These are phyloP conservation scores for Mastomys coucha DNA, from an alignment of 2,113 vertebrate species.

Conservation along the genomic window DNA sequence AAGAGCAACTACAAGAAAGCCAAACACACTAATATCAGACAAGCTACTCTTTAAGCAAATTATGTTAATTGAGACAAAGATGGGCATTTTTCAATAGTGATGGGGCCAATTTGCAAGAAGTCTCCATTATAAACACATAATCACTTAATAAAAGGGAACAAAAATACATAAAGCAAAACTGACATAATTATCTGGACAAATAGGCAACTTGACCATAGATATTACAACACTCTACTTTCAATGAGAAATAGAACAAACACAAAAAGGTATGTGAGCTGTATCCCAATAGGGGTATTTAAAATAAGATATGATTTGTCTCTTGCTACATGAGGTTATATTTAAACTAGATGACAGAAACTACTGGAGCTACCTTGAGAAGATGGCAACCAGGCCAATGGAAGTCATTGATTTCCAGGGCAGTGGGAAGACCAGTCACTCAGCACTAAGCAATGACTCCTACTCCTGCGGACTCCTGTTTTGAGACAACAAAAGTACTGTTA, in stretches of 20 bases:
- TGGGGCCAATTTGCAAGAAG: neutral
- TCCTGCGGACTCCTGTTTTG: neutral
- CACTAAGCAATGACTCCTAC: too few species aligned
- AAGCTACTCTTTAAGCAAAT: neutral
- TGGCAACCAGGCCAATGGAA: neutral
- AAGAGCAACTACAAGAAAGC: neutral
- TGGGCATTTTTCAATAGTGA: neutral
- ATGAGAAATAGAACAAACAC: neutral
- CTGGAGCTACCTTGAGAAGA: neutral
- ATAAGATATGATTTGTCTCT: neutral
- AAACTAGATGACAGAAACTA: neutral
- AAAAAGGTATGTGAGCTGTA: neutral
- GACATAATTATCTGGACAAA: neutral
- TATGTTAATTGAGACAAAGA: neutral
- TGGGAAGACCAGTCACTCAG: neutral
- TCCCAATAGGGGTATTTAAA: neutral
- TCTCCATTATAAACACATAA: neutral
- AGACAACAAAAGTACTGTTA: neutral
- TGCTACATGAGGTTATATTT: neutral
- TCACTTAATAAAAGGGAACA: neutral
- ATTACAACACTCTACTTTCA: neutral
- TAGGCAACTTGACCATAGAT: neutral
- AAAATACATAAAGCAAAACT: neutral
- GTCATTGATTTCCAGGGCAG: neutral
- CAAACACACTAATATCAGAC: neutral